A percentile compares a stretch with the other conserved stretches of the same genome.
Evolutionary conservation across 2,113 vertebrate species (phyloP).

Genomic region (Engystomops pustulosus): DNA sequence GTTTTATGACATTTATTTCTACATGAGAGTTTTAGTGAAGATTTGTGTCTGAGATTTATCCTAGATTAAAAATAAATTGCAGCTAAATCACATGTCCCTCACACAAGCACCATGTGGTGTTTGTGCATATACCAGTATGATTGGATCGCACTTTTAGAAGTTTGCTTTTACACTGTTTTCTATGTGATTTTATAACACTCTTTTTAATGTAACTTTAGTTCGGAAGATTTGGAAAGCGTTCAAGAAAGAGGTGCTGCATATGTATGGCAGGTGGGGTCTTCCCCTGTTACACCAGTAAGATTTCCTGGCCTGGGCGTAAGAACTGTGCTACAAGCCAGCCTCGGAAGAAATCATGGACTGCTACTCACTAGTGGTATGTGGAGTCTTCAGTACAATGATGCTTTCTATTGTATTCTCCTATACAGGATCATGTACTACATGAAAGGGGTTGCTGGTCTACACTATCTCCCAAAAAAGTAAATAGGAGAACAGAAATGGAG

Average conservation of each 20-base stretch:
- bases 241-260: constrained; percentile 88
- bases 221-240: constrained; percentile 78
- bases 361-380: constrained; percentile 89
- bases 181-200: background rate
- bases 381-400: background rate
- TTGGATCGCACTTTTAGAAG: too few species aligned
- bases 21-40: too few species aligned
- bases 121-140: background rate
- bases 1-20: too few species aligned
- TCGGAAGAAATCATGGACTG: constrained; percentile 85
- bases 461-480: too few species aligned
- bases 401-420: too few species aligned
- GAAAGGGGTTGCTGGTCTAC: background rate
- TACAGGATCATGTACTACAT: background rate
- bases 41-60: too few species aligned
- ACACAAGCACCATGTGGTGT: too few species aligned
- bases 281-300: constrained; percentile 81
- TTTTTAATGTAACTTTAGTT: constrained; percentile 72
- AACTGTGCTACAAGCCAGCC: constrained; percentile 87
- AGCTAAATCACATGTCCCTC: too few species aligned
- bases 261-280: constrained; percentile 89
- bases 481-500: too few species aligned
- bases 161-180: background rate
- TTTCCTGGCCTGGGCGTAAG: constrained; percentile 80
- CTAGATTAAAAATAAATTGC: too few species aligned